Evolutionary conservation across 2,888 invertebrate genomes (phyloP), one percentile per base, ranked within the genome.

Genomic region (Cephus pygmeus): DNA sequence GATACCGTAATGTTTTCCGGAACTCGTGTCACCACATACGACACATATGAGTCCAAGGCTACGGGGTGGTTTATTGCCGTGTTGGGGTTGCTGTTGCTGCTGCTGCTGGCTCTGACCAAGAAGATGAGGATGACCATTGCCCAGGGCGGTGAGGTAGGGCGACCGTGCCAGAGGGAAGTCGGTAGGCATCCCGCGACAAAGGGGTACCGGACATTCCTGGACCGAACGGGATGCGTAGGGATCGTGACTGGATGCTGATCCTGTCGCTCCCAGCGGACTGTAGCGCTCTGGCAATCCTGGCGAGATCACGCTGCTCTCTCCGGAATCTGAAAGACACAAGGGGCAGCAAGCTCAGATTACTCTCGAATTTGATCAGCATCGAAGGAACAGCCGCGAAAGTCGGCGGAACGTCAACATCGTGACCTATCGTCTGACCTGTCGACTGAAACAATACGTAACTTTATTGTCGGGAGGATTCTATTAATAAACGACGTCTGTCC

Each of bases 1-100:
- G 88, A 99, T 99, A 0, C 99, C 99, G 91, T 98, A 99, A 92
- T 99, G 99, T 88, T 99, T 99, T 2, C 99, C 99, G 2, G 98
- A 98, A 86, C 98, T 98, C 11, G 98, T 98, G 91, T 99, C 99
- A 0, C 98, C 98, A 88, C 99, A 99, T 1, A 99, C 99, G 77
- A 98, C 97, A 92, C 99, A 99, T 79, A 96, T 96, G 77, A 99
- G 93, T 0, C 98, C 98, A 1, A 95, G 93, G 74, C 94, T 92
- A 90, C 96, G 92, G 1, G 90, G 89, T 15, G 90, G 87, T 79
- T 91, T 91, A 79, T 87, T 87, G 15, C 87, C 85, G 73, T 91
- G 90, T 75, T 89, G 90, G 12, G 86, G 80, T 34, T 85, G 87
- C 31, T 85, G 83, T 34, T 82, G 82, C 34, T 82, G 84, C 15